Base-by-base conservation (phyloP, 2,113 vertebrate genomes). In the Saguinus imperator region DNA sequence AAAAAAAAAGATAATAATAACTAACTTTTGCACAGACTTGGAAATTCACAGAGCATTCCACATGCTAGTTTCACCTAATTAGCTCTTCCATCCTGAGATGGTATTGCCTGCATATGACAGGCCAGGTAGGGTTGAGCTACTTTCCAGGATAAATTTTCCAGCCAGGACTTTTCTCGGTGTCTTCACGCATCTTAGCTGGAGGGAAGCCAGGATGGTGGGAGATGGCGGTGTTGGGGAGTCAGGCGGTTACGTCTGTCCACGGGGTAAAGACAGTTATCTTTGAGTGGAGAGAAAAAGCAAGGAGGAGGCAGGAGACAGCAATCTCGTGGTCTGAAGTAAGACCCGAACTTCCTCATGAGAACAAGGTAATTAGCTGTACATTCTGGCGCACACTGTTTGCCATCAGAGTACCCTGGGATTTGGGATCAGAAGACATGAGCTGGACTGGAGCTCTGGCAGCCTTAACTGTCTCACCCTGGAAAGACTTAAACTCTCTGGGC, bases 71-170 rank as follows among this genome's bases (percentile, higher is more conserved):
- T 76, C 48, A 29, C 57, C 40, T 8, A 52, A 43, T 57, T 40
- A 68, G 0, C 4, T 27, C 48, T 17, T 43, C 27, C 37, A 0
- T 12, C n/a, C 91, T 21, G 23, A 89, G 13, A 25, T 6, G 4
- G 8, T 3, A 6, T 23, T n/a, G 29, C 18, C 73, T 1, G 0
- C 17, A 1, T 0, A 11, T 17, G 12, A 21, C 40, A 3, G 85
- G 43, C 29, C 10, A 43, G 48, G 20, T 14, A 45, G 2, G 2
- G 43, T 6, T 4, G 20, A 16, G 3, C 5, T 18, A 18, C 43
- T 76, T 70, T 87, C 55, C 35, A 55, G 79, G 55, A 40, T 20
- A 3, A 23, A 81, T 80, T 88, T 64, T 61, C 77, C 29, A 70
- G 52, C 50, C 2, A 3, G 70, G 76, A 40, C 25, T 50, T 45